These are phyloP conservation scores for Sitta carolinensis DNA, from an alignment of 2,797 vertebrate species.

Conservation along the genomic window DNA sequence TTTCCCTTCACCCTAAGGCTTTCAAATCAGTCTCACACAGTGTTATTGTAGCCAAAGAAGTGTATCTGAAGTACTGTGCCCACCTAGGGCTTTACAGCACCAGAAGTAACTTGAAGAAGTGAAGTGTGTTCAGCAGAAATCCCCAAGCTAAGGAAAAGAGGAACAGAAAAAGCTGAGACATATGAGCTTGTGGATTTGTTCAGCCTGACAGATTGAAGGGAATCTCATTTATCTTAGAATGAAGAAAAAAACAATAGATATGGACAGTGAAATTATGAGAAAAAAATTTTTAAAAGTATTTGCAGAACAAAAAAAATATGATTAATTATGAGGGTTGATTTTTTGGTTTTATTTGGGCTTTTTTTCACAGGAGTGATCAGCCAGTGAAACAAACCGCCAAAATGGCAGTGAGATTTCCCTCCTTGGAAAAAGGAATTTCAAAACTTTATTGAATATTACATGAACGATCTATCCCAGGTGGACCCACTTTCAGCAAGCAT, in stretches of 20 bases:
- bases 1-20: background rate
- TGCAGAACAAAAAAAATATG: background rate
- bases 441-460: background rate
- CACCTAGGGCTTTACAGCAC: background rate
- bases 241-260: background rate
- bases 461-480: background rate
- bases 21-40: background rate
- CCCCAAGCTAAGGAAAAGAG: background rate
- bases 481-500: background rate
- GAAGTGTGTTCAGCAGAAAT: background rate
- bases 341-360: accelerated
- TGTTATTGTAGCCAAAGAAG: background rate
- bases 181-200: background rate
- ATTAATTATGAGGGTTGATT: background rate
- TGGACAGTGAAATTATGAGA: background rate
- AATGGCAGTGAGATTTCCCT: background rate
- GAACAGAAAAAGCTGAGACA: background rate
- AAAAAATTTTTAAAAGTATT: background rate
- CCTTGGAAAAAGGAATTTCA: background rate
- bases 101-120: background rate
- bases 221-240: background rate
- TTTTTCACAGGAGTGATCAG: background rate
- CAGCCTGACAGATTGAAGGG: background rate
- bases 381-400: background rate
- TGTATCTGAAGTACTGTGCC: background rate